These are phyloP conservation scores for Drosophila birchii DNA, from an alignment of 2,888 invertebrate species.

Conservation along the genomic window DNA sequence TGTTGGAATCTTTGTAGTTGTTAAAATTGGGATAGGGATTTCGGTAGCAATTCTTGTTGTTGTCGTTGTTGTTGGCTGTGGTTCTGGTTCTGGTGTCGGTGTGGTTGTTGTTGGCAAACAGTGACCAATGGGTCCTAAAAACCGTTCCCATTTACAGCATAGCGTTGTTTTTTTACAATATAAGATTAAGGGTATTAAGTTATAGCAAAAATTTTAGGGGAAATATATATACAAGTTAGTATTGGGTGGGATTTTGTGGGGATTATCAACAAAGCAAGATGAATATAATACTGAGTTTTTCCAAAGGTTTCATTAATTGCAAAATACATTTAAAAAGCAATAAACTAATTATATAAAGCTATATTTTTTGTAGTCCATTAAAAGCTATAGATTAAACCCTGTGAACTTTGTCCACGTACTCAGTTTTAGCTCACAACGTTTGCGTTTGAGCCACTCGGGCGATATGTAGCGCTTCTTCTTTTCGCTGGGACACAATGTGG, in stretches of 20 bases:
- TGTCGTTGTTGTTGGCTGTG: slow-evolving; percentile 38
- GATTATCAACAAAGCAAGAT: slow-evolving; percentile 17
- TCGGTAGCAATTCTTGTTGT: slow-evolving; percentile 34
- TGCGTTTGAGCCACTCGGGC: slow-evolving; percentile 84
- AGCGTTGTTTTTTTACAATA: slow-evolving; percentile 17
- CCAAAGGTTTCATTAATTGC: background rate
- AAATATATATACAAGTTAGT: slow-evolving; percentile 28
- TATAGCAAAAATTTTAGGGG: slow-evolving; percentile 12
- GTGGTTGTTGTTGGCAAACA: slow-evolving; percentile 82
- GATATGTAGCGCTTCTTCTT: slow-evolving; percentile 83
- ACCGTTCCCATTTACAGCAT: slow-evolving; percentile 20
- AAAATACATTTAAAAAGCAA: background rate
- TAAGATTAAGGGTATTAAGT: slow-evolving; percentile 50
- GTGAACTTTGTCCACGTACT: slow-evolving; percentile 67
- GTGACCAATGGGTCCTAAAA: slow-evolving; percentile 84
- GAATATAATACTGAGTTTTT: slow-evolving; percentile 1
- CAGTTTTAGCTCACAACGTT: slow-evolving; percentile 83
- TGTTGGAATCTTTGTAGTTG: slow-evolving; percentile 30
- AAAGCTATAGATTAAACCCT: background rate
- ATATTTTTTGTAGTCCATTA: background rate
- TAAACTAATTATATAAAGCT: background rate
- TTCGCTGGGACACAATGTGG: slow-evolving; percentile 60
- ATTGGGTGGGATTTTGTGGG: background rate
- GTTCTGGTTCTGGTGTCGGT: slow-evolving; percentile 70
- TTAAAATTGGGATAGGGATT: slow-evolving; percentile 22